Percentiles rank a stretch among this genome's conserved stretches.
These are phyloP conservation scores for Hycleus phaleratus DNA, from an alignment of 1,140 invertebrate genomes.

Conservation along the genomic window DNA sequence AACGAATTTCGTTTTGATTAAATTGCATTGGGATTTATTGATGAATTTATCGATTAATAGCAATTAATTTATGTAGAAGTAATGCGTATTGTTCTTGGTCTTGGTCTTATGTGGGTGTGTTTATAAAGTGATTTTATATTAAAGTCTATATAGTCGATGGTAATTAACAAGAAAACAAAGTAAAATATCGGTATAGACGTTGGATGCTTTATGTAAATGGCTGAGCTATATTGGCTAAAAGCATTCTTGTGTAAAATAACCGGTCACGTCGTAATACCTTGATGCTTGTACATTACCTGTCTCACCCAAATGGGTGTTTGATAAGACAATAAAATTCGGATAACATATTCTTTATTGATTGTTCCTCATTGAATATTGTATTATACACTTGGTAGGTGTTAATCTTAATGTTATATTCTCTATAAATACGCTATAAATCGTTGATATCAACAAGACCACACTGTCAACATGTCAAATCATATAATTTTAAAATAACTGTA, in stretches of 20 bases:
- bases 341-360: slow-evolving; percentile 27
- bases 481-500: too few species aligned
- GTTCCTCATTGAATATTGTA: slow-evolving; percentile 24
- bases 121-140: slow-evolving; percentile 7
- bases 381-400: slow-evolving; percentile 19
- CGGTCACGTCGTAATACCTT: slow-evolving; percentile 17
- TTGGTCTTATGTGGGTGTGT: slow-evolving; percentile 6
- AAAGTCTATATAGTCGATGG: slow-evolving; percentile 6
- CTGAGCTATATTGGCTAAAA: slow-evolving; percentile 27
- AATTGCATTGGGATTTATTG: too few species aligned
- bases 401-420: slow-evolving; percentile 13
- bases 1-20: too few species aligned
- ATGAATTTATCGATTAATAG: too few species aligned
- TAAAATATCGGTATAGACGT: slow-evolving; percentile 17
- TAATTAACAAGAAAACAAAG: slow-evolving; percentile 16
- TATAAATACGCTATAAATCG: slow-evolving; percentile 4
- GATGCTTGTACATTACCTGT: slow-evolving; percentile 20
- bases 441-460: slow-evolving; percentile 7
- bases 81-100: not conserved
- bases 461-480: too few species aligned
- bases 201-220: slow-evolving; percentile 25
- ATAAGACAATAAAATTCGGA: slow-evolving; percentile 24
- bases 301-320: slow-evolving; percentile 13
- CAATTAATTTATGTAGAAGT: too few species aligned
- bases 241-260: slow-evolving; percentile 29